Evolutionary conservation across 1,140 invertebrate genomes (phyloP), one percentile per base, ranked within the genome.

Genomic region (Pachyrhynchus sulphureomaculatus): DNA sequence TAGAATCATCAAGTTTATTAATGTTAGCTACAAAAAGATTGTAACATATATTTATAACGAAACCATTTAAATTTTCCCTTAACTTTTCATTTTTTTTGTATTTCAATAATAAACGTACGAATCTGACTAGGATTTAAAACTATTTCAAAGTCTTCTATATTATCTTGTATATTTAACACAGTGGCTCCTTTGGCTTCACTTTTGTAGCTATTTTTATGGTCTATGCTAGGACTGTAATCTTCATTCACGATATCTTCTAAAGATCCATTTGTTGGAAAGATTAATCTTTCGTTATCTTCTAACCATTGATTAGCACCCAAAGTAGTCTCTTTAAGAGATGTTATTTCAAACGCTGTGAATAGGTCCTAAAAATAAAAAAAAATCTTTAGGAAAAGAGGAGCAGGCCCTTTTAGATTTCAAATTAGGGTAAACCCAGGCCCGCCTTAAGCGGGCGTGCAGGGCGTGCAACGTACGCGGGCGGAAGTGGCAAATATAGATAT

Each of bases 71-170:
- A n/a, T n/a, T n/a, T n/a, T n/a, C n/a, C n/a, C n/a, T n/a, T n/a
- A n/a, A n/a, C n/a, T n/a, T n/a, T n/a, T 29, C 12, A 60, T 41
- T n/a, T 57, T 54, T 56, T 63, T 4, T 58, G 34, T 33, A 69
- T 61, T 15, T 68, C 61, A 15, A 71, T 59, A 55, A 69, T 45
- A 62, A 74, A 72, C 8, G 71, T 74, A 24, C 72, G 62, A 49
- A 72, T 74, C 57, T 74, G 65, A 62, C 71, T 71, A 20, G 72
- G 67, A 48, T 51, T 59, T 10, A 74, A 52, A 4, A 24, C 48
- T 21, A 74, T 62, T 20, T 57, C 48, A 23, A 65, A 54, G n/a
- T 68, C 47, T 23, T 65, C 47, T 13, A 26, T 68, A 72, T 67
- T 36, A 21, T 64, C 60, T 13, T 49, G n/a, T 1, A 26, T 41